A percentile compares a stretch with the other conserved stretches of the same genome.
Evolutionary conservation across 2,888 invertebrate species (phyloP).

Genomic region (Phrixothrix hirtus): DNA sequence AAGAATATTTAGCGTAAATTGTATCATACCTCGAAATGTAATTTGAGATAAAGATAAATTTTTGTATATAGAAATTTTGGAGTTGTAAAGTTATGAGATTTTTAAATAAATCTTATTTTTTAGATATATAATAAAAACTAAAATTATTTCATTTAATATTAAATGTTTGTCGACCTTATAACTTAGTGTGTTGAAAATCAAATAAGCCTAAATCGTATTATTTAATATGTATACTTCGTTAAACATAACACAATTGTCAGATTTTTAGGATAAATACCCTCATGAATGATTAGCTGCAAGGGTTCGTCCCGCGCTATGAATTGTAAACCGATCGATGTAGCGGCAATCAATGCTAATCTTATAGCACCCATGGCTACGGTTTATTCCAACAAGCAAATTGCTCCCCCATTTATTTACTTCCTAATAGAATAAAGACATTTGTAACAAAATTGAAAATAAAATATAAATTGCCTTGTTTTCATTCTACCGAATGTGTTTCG

Average conservation of each 20-base stretch:
- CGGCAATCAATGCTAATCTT: conserved; percentile 52
- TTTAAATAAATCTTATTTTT: too few relatives aligned
- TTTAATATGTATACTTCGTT: conserved; percentile 22
- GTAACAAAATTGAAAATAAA: conserved; percentile 33
- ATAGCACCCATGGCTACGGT: conserved; percentile 44
- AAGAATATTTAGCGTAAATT: too few relatives aligned
- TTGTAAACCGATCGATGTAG: conserved; percentile 37
- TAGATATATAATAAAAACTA: too few relatives aligned
- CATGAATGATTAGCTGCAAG: conserved; percentile 23
- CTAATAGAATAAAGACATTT: conserved; percentile 39
- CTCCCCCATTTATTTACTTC: conserved; percentile 35
- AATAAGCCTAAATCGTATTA: conserved; percentile 11
- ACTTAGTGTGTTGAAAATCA: too few relatives aligned
- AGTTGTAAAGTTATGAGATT: too few relatives aligned
- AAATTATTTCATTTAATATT: background rate
- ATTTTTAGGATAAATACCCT: conserved; percentile 27
- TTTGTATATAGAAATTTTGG: too few relatives aligned
- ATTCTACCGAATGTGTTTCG: background rate
- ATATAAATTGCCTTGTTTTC: conserved; percentile 13
- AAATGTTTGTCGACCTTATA: too few relatives aligned
- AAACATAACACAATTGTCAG: conserved; percentile 25
- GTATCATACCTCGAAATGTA: too few relatives aligned
- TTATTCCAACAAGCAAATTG: conserved; percentile 30
- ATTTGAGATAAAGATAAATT: too few relatives aligned
- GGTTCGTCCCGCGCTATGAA: conserved; percentile 22